A percentile compares a stretch with the other conserved stretches of the same genome.
These are phyloP conservation scores for Andrena haemorrhoa DNA, from an alignment of 2,888 invertebrate genomes.

Conservation along the genomic window DNA sequence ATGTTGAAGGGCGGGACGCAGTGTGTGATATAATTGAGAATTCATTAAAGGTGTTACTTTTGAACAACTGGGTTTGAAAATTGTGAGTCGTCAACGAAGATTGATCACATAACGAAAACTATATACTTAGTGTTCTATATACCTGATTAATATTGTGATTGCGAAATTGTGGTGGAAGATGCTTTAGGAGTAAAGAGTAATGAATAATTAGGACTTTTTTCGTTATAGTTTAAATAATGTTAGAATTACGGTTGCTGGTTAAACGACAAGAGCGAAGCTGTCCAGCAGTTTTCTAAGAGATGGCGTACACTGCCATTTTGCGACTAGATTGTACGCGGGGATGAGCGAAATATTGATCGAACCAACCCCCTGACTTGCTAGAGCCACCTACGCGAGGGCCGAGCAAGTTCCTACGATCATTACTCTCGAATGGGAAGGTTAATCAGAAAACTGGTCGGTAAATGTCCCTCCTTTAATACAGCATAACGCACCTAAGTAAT, in stretches of 20 bases:
- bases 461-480: constrained; percentile 1
- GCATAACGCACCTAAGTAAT: too few species aligned
- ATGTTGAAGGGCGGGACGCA: too few species aligned
- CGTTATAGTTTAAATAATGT: not conserved
- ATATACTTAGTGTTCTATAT: not conserved
- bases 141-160: not conserved
- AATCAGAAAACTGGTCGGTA: constrained; percentile 69
- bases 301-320: constrained; percentile 82
- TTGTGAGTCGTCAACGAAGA: not conserved
- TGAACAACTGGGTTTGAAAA: not conserved
- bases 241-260: constrained; percentile 47
- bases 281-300: constrained; percentile 76
- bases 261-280: constrained; percentile 49
- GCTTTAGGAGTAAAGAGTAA: too few species aligned
- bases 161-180: not conserved
- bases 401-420: constrained; percentile 62
- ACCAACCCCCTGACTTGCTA: constrained; percentile 65
- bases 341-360: constrained; percentile 79
- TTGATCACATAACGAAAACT: not conserved
- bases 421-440: constrained; percentile 59
- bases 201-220: not conserved
- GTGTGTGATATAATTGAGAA: too few species aligned
- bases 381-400: constrained; percentile 78
- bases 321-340: constrained; percentile 27
- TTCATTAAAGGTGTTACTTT: not conserved